Conservation (phyloP, 2,888 invertebrate species). For the Anoplius nigerrimus region DNA sequence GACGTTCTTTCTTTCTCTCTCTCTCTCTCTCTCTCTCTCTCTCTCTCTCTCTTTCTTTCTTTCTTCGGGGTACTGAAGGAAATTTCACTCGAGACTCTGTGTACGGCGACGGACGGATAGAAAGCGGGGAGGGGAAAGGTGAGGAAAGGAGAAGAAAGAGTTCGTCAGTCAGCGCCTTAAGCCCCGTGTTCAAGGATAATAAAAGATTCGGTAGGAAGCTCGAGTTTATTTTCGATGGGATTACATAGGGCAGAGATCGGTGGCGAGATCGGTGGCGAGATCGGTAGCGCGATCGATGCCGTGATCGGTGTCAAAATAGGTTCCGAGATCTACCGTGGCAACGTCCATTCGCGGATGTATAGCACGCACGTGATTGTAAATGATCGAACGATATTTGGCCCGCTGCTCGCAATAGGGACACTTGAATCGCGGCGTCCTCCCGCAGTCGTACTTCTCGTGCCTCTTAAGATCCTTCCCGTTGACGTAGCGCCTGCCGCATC, state of each 20-base stretch:
- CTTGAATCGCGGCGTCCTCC: conserved; percentile 64
- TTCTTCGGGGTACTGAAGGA: no score
- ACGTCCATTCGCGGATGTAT: conserved; percentile 57
- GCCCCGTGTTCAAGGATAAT: no score
- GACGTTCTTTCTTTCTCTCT: no score
- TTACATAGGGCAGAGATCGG: not conserved
- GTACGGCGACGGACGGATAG: no score
- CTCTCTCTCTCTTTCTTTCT: no score
- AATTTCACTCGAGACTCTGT: no score
- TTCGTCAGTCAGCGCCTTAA: no score
- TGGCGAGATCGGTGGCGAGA: conserved; percentile 36
- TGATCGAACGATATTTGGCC: conserved; percentile 56
- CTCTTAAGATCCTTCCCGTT: conserved; percentile 56
- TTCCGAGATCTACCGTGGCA: conserved; percentile 52
- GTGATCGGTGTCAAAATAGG: no score
- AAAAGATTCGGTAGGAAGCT: not conserved
- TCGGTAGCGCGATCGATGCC: not conserved
- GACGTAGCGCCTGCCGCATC: conserved; percentile 57
- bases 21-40: no score
- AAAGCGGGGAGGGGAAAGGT: no score
- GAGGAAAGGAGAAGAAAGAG: no score
- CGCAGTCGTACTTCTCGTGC: conserved; percentile 63
- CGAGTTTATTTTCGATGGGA: not conserved
- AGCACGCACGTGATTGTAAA: conserved; percentile 59
- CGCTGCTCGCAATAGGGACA: conserved; percentile 59